Percentiles rank a stretch among this genome's conserved stretches.
These are phyloP conservation scores for Orthosia gothica DNA, from an alignment of 2,888 invertebrate species.

Conservation along the genomic window DNA sequence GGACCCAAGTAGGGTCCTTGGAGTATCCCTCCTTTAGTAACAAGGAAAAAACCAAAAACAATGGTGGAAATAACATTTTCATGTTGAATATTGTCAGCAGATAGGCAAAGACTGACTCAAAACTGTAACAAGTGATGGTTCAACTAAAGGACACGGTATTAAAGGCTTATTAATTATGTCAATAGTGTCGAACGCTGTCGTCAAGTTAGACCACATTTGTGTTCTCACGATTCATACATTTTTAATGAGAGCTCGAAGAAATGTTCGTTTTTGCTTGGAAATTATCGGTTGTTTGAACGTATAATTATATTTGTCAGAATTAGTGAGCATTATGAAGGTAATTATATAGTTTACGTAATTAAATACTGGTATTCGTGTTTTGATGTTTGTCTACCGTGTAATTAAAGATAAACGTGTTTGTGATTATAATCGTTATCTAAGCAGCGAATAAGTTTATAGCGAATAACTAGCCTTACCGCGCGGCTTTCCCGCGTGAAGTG, in stretches of 20 bases:
- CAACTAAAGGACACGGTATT: slow-evolving; percentile 4
- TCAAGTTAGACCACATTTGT: slow-evolving; percentile 5
- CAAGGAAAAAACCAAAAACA: slow-evolving; percentile 44
- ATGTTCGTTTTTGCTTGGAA: slow-evolving; percentile 23
- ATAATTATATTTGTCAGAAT: slow-evolving; percentile 38
- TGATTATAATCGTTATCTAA: not conserved
- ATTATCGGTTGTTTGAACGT: slow-evolving; percentile 35
- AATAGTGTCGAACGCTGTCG: slow-evolving; percentile 44
- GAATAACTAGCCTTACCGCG: no score
- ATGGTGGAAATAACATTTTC: slow-evolving; percentile 33
- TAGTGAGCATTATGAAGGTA: slow-evolving; percentile 25
- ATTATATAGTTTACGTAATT: slow-evolving; percentile 36
- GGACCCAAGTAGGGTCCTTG: slow-evolving; percentile 61
- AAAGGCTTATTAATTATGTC: slow-evolving; percentile 25
- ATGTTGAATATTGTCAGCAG: slow-evolving; percentile 2
- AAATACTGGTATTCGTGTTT: slow-evolving; percentile 9
- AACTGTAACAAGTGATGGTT: not conserved
- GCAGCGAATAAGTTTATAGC: not conserved
- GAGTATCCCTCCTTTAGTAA: slow-evolving; percentile 51
- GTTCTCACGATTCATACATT: slow-evolving; percentile 21
- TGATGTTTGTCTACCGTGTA: slow-evolving; percentile 8
- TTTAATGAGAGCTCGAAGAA: slow-evolving; percentile 44
- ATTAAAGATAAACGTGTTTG: slow-evolving; percentile 14
- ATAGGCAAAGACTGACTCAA: not conserved
- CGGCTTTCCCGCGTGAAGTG: no score